A percentile compares a stretch with the other conserved stretches of the same genome.
Evolutionary conservation across 2,888 invertebrate genomes (phyloP).

Genomic region (Zaprionus obscuricornis): DNA sequence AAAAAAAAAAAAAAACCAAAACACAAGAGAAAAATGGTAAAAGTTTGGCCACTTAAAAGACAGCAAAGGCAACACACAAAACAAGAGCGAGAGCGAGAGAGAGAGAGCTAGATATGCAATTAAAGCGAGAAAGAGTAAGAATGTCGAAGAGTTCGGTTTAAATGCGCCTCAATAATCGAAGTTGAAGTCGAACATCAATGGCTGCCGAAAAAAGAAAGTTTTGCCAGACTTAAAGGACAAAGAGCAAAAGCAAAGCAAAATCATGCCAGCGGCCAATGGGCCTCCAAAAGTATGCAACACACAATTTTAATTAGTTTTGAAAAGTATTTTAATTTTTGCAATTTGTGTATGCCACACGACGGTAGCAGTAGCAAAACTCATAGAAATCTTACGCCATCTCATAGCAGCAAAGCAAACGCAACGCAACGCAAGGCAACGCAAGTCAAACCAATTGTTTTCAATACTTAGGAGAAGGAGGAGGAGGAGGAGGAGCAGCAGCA

Average conservation of each 20-base stretch:
- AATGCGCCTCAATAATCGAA: constrained; percentile 68
- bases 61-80: constrained; percentile 1
- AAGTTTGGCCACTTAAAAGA: constrained; percentile 44
- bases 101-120: no score
- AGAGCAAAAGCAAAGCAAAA: constrained; percentile 10
- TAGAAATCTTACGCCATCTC: constrained; percentile 48
- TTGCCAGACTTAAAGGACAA: constrained; percentile 24
- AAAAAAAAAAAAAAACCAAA: constrained; percentile 41
- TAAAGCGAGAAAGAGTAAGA: constrained; percentile 12
- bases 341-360: constrained; percentile 70
- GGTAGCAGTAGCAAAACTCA: constrained; percentile 27
- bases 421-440: background rate
- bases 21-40: constrained; percentile 51
- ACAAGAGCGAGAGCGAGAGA: background rate
- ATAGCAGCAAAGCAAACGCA: constrained; percentile 28
- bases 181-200: constrained; percentile 63
- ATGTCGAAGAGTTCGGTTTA: constrained; percentile 19
- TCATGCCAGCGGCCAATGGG: constrained; percentile 30
- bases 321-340: constrained; percentile 79
- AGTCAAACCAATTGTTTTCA: background rate
- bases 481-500: constrained; percentile 1
- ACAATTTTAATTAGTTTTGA: constrained; percentile 76
- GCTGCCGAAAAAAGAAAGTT: constrained; percentile 7
- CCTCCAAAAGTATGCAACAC: constrained; percentile 65
- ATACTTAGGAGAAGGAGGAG: constrained; percentile 27